These are phyloP conservation scores for Macrosoma leucophasiata DNA, from an alignment of 2,888 invertebrate species.

Conservation along the genomic window DNA sequence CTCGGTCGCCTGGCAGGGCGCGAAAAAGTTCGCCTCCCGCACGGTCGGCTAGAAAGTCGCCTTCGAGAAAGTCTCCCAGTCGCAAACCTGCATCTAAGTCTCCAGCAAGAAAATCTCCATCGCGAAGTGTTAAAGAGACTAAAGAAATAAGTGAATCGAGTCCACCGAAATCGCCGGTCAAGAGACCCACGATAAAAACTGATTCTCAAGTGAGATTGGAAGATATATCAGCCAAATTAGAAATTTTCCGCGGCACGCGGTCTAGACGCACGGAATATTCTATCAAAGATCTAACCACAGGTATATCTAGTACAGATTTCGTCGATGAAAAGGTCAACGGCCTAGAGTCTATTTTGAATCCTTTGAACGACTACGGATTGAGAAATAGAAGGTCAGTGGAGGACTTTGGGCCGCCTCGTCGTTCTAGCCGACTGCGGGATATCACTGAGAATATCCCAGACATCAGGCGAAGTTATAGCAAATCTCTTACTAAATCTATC, in stretches of 20 bases:
- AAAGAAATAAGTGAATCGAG: conserved; percentile 37
- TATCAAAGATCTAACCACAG: conserved; percentile 43
- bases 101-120: conserved; percentile 62
- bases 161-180: conserved; percentile 47
- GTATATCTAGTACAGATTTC: conserved; percentile 30
- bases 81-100: conserved; percentile 62
- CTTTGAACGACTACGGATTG: conserved; percentile 40
- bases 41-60: conserved; percentile 33
- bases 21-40: conserved; percentile 56
- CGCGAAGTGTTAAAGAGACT: conserved; percentile 39
- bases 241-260: conserved; percentile 43
- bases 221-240: conserved; percentile 39
- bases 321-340: conserved; percentile 48
- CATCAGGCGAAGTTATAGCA: conserved; percentile 51
- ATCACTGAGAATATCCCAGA: conserved; percentile 46
- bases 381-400: conserved; percentile 48
- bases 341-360: conserved; percentile 31
- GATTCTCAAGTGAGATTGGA: conserved; percentile 41
- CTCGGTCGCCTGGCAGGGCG: conserved; percentile 62
- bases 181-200: conserved; percentile 44
- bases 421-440: conserved; percentile 53
- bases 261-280: conserved; percentile 54
- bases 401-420: conserved; percentile 46
- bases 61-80: conserved; percentile 66
- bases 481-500: conserved; percentile 51